Evolutionary conservation across 2,113 vertebrate species (phyloP), one percentile per base, ranked within the genome.

Genomic region (Tyrannus savana): DNA sequence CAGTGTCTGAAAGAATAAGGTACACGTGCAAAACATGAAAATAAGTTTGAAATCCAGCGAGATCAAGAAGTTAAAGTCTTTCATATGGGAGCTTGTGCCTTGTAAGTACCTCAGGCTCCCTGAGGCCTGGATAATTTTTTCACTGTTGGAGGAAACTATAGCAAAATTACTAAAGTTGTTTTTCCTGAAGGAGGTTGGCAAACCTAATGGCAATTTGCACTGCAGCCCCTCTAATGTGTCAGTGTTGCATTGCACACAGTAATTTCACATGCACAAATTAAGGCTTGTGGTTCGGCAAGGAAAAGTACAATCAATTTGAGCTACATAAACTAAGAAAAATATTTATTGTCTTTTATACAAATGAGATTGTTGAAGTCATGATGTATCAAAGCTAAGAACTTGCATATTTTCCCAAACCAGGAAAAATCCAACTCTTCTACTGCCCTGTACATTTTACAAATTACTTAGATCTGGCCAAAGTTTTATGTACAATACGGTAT

Each of bases 1-100:
- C 98, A 81, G 95, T 94, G 91, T 98, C 98, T 98, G 96, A 60
- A 97, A 97, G 41, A 94, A 93, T 30, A 97, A 82, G 23, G 25
- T 39, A 53, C 27, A 91, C 23, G 31, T 4, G 27, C 31, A 50
- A 93, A 95, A 83, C 33, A 78, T 46, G 10, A 81, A 47, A 74
- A 12, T 25, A 60, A 89, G 19, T 68, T 55, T 37, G n/a, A 81
- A 89, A 90, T 42, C 35, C 55, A 89, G n/a, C 1, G 4, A 89
- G 63, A 77, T 33, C 35, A 81, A 11, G 2, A 74, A 71, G 19
- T 83, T 74, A n/a, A 90, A 69, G 37, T n/a, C 11, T 67, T 94
- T 84, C 23, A 64, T 7, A 41, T 0, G 0, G 31, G 33, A 80
- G 16, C 31, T 39, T 60, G 31, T 86, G 30, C 53, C 25, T 76